These are phyloP conservation scores for Aplodontia rufa DNA, from an alignment of 2,113 vertebrate species.

Conservation along the genomic window DNA sequence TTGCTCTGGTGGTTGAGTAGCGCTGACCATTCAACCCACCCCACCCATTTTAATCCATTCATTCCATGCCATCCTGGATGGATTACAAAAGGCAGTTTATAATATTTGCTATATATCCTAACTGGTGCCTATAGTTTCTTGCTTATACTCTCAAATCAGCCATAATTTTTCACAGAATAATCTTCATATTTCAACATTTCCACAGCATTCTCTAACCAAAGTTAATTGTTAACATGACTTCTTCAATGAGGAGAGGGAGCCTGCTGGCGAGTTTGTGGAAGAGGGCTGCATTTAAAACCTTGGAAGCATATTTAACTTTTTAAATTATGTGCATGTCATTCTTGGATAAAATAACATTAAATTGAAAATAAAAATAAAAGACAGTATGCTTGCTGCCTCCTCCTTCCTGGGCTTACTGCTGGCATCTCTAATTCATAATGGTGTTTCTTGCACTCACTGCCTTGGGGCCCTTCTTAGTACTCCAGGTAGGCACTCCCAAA, in stretches of 20 bases:
- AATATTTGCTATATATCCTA: neutral
- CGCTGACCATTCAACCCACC: neutral
- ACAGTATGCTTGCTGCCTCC: no score
- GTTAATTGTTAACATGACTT: neutral
- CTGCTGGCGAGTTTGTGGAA: neutral
- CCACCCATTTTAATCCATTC: neutral
- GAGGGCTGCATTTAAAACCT: neutral
- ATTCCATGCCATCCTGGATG: neutral
- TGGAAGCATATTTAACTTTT: neutral
- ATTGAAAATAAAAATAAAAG: neutral
- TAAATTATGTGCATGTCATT: neutral
- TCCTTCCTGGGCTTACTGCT: neutral
- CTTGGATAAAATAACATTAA: neutral
- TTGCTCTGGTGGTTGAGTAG: neutral
- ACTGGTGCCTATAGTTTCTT: neutral
- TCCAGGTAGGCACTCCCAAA: neutral
- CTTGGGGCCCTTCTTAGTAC: neutral
- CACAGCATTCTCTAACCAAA: neutral
- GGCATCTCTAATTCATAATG: neutral
- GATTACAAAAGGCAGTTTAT: neutral
- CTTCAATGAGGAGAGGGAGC: neutral
- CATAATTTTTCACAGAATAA: slow-evolving; percentile 9
- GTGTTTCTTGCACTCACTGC: neutral
- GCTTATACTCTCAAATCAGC: neutral
- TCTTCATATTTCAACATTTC: neutral